Base-by-base conservation (phyloP, 2,113 vertebrate genomes). In the Oostethus manadensis region DNA sequence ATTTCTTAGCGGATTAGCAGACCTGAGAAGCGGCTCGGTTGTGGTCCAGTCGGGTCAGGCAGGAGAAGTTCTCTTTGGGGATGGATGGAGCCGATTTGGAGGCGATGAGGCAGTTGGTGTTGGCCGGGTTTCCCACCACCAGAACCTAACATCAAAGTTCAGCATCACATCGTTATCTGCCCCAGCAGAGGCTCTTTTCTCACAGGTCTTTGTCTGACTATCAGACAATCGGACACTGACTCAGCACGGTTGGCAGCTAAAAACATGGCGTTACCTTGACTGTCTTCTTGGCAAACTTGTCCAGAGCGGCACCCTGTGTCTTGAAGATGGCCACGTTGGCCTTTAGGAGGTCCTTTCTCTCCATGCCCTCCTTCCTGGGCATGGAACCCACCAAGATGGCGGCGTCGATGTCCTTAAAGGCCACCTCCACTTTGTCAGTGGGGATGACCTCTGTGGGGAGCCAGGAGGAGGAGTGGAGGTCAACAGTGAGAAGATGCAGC, bases 41-140 rank as follows among this genome's bases (percentile, higher is more conserved):
- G 76, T 99, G 96, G 89, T 99, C 97, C 90, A 99, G 86, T 62
- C 96, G 94, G 64, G 97, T 99, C 77, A 99, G 88, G 74, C 97
- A 99, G 70, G 93, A 98, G 89, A 99, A 99, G 82, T 98, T 98
- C 83, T 98, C 93, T 82, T 98, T 98, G 44, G 97, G 95, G 79
- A 99, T 98, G 26, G 96, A 97, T 0, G 96, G 95, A 21, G 97
- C 97, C 1, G 93, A 97, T 86, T 97, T 98, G 2, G 92, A 89
- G 55, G 97, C 94, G 57, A 94, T 94, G 85, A 99, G 85, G 73
- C 97, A 99, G 89, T 99, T 99, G 17, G 97, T 99, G 78, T 99
- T 99, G 44, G 96, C 97, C 65, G 96, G 97, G 76, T 98, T 99
- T 64, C 97, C 97, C 62, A 99, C 96, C 22, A 99, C 96, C 60